Base-by-base conservation (phyloP, 2,888 invertebrate species). In the Spodoptera picta region DNA sequence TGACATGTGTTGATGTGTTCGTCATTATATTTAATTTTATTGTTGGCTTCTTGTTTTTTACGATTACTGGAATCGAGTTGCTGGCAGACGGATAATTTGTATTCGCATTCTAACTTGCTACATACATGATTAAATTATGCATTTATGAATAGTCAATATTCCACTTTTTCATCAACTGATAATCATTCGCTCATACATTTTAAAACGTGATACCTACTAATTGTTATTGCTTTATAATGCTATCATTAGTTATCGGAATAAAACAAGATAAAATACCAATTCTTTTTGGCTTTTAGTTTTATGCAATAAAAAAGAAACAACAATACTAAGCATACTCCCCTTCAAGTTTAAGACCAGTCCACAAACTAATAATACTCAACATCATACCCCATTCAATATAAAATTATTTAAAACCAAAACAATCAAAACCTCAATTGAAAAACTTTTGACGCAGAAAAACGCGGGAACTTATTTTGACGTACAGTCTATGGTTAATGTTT, bases 1-100 rank as follows among this genome's bases (percentile, higher is more conserved):
- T 92, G 92, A 90, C 94, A 94, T 94, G 88, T 94, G 94, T 92
- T 89, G 80, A 82, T 82, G 80, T 81, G 80, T 88, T 86, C 85
- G 91, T 92, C 92, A 91, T 93, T 92, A 91, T 85, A 83, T 89
- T 90, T 90, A 89, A 92, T 92, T 90, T 91, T 92, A 90, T 89
- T 86, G 64, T 71, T 52, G 60, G 52, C 58, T 77, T 76, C 74
- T 66, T 74, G 50, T 70, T 74, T 77, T 75, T 77, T 70, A 36
- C 19, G 10, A 3, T 5, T 24, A 47, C 43, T 31, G 4, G 12
- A 45, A 36, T 45, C 47, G 46, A 46, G 43, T 24, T 55, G 48
- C 55, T 42, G 51, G 27, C 60, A 51, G 50, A 70, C 50, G 51
- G 49, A 71, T 49, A 69, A 62, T 58, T 79, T 74, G 43, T 60